phyloP scores from a whole-genome alignment of 2,888 invertebrate genomes.

The Heliconius aoede region DNA sequence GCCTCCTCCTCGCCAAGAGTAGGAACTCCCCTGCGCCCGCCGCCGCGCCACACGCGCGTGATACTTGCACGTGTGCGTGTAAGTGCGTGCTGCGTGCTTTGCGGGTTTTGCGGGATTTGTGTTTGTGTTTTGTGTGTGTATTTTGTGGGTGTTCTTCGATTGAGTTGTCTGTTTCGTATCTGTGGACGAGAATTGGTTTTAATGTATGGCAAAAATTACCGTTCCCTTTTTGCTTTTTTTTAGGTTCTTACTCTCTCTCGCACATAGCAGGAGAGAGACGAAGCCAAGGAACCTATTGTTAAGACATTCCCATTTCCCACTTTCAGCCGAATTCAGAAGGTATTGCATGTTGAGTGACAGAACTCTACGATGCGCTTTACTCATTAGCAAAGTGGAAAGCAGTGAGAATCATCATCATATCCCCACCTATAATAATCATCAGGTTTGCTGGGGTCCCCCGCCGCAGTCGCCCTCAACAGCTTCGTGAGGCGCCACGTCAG shows the following conservation, averaged over 20 bases:
- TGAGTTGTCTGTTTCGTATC: conserved; percentile 71
- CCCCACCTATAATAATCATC: conserved; percentile 71
- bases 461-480: conserved; percentile 84
- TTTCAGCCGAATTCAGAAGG: too few species aligned
- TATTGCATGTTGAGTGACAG: too few species aligned
- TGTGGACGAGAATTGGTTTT: conserved; percentile 46
- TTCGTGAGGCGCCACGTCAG: conserved; percentile 87
- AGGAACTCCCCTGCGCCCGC: conserved; percentile 91
- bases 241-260: too few species aligned
- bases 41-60: conserved; percentile 87
- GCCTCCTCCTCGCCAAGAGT: conserved; percentile 88
- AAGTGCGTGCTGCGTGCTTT: conserved; percentile 50
- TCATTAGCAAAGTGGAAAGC: too few species aligned
- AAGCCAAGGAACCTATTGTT: too few species aligned
- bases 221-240: too few species aligned
- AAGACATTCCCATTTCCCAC: too few species aligned
- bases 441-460: conserved; percentile 57
- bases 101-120: conserved; percentile 54
- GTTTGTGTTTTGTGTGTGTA: not conserved
- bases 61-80: conserved; percentile 83
- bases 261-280: too few species aligned
- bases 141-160: conserved; percentile 52
- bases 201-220: too few species aligned
- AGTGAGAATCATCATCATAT: too few species aligned
- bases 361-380: too few species aligned